Conservation (phyloP, 2,888 invertebrate genomes). For the Drosophila greeni region DNA sequence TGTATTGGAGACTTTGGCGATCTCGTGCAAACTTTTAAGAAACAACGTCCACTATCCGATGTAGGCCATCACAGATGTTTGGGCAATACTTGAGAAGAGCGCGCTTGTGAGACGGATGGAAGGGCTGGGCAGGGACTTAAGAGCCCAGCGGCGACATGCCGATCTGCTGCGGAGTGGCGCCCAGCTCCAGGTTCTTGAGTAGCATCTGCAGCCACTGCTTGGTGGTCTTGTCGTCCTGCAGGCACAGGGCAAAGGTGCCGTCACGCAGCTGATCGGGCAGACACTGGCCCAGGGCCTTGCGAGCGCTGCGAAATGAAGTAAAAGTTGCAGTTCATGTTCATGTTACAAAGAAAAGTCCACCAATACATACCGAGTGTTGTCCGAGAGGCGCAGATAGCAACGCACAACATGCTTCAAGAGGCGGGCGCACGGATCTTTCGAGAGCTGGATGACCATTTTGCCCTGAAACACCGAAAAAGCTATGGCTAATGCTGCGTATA, state of each 20-base stretch:
- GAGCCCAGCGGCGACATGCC: conserved; percentile 83
- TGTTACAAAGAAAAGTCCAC: not conserved
- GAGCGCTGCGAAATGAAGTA: conserved; percentile 82
- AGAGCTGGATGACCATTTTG: conserved; percentile 98
- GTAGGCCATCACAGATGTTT: not conserved
- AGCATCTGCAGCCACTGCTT: conserved; percentile 97
- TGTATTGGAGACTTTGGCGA: not conserved
- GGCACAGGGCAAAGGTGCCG: conserved; percentile 94
- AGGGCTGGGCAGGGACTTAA: conserved; percentile 67
- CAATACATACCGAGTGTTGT: conserved; percentile 89
- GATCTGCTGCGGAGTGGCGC: conserved; percentile 80
- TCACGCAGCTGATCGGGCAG: conserved; percentile 98
- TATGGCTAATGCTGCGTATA: not conserved
- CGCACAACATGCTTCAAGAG: conserved; percentile 98
- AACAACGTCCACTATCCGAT: not conserved
- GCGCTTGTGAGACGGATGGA: not conserved
- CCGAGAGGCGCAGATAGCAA: conserved; percentile 97
- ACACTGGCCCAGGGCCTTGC: conserved; percentile 97
- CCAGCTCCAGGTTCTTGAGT: conserved; percentile 92
- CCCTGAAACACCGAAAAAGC: conserved; percentile 82
- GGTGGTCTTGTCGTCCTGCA: conserved; percentile 98
- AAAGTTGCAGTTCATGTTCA: not conserved
- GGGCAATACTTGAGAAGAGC: conserved; percentile 17
- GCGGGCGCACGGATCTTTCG: conserved; percentile 97
- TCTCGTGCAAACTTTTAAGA: not conserved